Conservation (phyloP, 2,113 vertebrate species). For the Pantherophis guttatus region DNA sequence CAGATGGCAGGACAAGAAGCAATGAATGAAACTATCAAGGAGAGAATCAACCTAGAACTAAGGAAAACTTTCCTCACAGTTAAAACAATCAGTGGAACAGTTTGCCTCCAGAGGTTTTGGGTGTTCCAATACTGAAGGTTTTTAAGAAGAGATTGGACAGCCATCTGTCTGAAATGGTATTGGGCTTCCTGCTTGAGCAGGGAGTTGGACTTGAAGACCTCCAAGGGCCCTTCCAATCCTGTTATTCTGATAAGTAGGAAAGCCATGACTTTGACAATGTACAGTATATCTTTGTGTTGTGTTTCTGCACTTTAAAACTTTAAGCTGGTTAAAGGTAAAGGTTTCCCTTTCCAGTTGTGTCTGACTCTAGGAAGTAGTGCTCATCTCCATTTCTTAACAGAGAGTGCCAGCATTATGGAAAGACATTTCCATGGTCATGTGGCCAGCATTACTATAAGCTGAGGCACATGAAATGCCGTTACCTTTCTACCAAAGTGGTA, state of each 20-base stretch:
- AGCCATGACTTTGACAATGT: background rate
- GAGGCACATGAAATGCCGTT: background rate
- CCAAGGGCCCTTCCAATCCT: background rate
- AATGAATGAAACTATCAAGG: background rate
- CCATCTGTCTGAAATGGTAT: background rate
- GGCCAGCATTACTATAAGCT: background rate
- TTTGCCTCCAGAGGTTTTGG: background rate
- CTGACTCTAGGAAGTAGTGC: background rate
- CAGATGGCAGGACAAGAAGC: background rate
- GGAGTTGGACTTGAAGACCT: background rate
- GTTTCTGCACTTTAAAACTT: background rate
- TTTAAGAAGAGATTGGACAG: background rate
- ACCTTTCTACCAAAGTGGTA: background rate
- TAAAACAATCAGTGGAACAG: background rate
- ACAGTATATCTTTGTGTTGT: background rate
- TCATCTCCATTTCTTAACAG: background rate
- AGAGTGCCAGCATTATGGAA: background rate
- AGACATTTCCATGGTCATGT: background rate
- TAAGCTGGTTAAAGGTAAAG: background rate
- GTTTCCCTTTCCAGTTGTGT: background rate
- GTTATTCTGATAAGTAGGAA: background rate
- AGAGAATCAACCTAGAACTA: background rate
- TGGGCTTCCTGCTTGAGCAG: background rate
- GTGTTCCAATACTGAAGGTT: background rate
- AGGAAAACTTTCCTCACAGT: background rate